phyloP scores from a whole-genome alignment of 2,113 vertebrate genomes.

The Odontophorus gujanensis region DNA sequence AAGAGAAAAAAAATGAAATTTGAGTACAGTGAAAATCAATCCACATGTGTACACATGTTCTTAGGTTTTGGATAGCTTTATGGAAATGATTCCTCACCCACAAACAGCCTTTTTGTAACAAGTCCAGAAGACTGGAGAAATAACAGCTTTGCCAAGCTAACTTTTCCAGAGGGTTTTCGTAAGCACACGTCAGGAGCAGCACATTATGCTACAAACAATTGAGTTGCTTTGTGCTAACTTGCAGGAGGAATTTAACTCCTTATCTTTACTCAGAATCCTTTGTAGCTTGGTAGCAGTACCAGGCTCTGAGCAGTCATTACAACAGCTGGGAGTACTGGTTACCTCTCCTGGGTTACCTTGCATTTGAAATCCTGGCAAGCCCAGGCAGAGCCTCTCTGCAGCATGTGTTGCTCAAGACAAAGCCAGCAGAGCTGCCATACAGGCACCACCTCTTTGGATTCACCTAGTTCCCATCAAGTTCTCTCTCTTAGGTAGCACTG shows the following conservation, averaged over 20 bases:
- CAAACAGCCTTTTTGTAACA: neutral
- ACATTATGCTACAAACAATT: neutral
- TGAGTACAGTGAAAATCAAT: neutral
- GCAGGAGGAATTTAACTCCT: neutral
- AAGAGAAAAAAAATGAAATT: neutral
- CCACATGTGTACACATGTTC: neutral
- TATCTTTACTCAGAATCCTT: neutral
- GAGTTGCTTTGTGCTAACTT: neutral
- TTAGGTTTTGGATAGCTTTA: neutral
- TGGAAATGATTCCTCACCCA: neutral
- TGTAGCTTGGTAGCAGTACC: neutral
- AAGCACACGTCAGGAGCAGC: neutral
- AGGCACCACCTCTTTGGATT: neutral
- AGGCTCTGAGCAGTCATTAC: neutral
- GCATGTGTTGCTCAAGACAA: neutral
- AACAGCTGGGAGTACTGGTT: neutral
- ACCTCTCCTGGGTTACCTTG: neutral
- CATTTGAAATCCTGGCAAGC: neutral
- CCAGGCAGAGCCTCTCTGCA: neutral
- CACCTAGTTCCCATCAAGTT: neutral
- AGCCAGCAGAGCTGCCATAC: neutral
- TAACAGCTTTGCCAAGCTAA: neutral
- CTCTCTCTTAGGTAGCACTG: neutral
- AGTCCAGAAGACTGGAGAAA: neutral
- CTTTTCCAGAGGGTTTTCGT: neutral